Percentiles rank a stretch among this genome's conserved stretches.
Conservation (phyloP, 2,888 invertebrate genomes). For the Papilio protenor region DNA sequence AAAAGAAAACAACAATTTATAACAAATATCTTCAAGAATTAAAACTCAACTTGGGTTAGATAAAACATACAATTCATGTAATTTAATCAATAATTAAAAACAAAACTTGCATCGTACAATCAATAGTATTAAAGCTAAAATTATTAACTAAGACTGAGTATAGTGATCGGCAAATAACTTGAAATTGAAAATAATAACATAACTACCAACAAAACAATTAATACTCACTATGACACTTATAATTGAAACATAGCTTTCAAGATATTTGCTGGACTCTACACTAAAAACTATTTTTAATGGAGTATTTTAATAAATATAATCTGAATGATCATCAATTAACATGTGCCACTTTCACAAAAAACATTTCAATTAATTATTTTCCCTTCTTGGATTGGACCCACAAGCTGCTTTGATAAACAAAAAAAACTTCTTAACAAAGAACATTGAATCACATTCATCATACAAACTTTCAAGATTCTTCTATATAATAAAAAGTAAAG, state of each 20-base stretch:
- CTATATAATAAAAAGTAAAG: neutral
- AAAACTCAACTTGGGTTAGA: neutral
- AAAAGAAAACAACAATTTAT: conserved; percentile 15
- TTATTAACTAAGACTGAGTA: neutral
- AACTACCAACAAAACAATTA: neutral
- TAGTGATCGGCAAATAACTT: conserved; percentile 1
- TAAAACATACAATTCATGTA: neutral
- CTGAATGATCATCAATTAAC: neutral
- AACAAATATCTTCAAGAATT: conserved; percentile 5
- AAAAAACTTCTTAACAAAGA: neutral
- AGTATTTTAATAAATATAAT: neutral
- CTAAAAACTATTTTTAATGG: neutral
- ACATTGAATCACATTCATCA: neutral
- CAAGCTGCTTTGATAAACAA: neutral
- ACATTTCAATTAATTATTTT: neutral
- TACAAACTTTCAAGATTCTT: neutral
- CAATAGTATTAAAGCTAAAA: neutral
- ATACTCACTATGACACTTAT: neutral
- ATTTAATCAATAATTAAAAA: neutral
- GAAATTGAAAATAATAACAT: neutral
- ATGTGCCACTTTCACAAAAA: neutral
- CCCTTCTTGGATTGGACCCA: neutral
- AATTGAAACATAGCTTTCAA: neutral
- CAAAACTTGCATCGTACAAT: neutral
- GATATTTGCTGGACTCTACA: neutral